Base-by-base conservation (phyloP, 2,888 invertebrate species). In the Pristionchus entomophagus region DNA sequence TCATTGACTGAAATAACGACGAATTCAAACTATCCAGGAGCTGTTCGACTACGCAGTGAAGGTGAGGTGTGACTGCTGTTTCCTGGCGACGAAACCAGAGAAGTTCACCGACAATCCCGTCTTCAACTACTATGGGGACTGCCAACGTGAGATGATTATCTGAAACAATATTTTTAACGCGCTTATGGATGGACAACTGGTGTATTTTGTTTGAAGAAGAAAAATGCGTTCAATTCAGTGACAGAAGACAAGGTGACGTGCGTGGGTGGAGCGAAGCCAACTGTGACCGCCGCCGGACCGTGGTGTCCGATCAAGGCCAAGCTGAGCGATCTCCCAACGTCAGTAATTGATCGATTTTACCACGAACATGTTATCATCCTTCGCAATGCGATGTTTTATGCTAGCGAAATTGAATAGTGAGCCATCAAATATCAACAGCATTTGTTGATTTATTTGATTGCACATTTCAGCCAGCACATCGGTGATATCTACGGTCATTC, bases 101-200 rank as follows among this genome's bases (percentile, higher is more conserved):
- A 59, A 82, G 14, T 38, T 82, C 45, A 10, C 56, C 0, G 26
- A 14, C 6, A 82, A 82, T 22, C 59, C 59, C 38, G 41, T 82
- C 59, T 53, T 82, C 41, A 82, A 82, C 59, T 59, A 82, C 82
- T 82, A 59, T 38, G 82, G 82, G 59, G 59, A 56, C 2, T 82
- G 82, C 59, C 53, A 45, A 26, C 51, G 1, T 78, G 10, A 2
- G n/a, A n/a, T n/a, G n/a, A n/a, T n/a, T n/a, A n/a, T 77, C 1
- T 45, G 14, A 41, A 10, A 8, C 6, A n/a, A n/a, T n/a, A n/a
- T n/a, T 10, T n/a, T 26, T 4, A 78, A n/a, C n/a, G n/a, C n/a
- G n/a, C n/a, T n/a, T n/a, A n/a, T n/a, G n/a, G n/a, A n/a, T n/a
- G n/a, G n/a, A n/a, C n/a, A n/a, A n/a, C n/a, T n/a, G n/a, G n/a